phyloP scores from a whole-genome alignment of 2,113 vertebrate species.

The Arizona elegans region DNA sequence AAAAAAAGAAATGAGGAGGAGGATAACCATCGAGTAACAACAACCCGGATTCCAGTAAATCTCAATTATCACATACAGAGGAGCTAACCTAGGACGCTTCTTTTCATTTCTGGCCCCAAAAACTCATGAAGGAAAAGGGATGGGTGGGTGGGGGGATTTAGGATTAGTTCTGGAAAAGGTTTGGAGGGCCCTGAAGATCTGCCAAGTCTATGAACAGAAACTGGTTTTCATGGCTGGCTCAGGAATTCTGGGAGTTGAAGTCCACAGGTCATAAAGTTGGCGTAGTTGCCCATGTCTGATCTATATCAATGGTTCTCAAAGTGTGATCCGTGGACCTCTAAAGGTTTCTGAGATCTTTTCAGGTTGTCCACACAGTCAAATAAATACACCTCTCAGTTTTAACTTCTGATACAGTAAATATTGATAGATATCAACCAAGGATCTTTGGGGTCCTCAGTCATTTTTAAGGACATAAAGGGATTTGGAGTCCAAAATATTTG shows the following conservation, averaged over 20 bases:
- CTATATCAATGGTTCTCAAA: neutral
- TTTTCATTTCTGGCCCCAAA: neutral
- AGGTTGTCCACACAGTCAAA: neutral
- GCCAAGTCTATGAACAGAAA: constrained; percentile 40
- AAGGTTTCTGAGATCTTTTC: neutral
- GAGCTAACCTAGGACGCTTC: neutral
- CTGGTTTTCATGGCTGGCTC: constrained; percentile 23
- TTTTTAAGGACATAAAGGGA: neutral
- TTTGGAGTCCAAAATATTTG: neutral
- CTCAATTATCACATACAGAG: constrained; percentile 19
- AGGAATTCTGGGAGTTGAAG: no score
- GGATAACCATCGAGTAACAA: neutral
- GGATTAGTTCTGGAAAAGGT: constrained; percentile 35
- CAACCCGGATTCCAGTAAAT: neutral
- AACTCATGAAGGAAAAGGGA: constrained; percentile 1
- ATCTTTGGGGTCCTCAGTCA: neutral
- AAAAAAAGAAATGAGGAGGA: neutral
- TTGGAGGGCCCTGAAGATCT: constrained; percentile 43
- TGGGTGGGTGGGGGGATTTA: constrained; percentile 16
- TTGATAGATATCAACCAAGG: neutral
- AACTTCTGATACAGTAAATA: neutral
- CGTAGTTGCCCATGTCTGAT: no score
- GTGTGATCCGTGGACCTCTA: neutral
- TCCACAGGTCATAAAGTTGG: no score
- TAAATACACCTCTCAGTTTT: neutral